Base-by-base conservation (phyloP, 2,113 vertebrate genomes). In the Catharus bicknelli region DNA sequence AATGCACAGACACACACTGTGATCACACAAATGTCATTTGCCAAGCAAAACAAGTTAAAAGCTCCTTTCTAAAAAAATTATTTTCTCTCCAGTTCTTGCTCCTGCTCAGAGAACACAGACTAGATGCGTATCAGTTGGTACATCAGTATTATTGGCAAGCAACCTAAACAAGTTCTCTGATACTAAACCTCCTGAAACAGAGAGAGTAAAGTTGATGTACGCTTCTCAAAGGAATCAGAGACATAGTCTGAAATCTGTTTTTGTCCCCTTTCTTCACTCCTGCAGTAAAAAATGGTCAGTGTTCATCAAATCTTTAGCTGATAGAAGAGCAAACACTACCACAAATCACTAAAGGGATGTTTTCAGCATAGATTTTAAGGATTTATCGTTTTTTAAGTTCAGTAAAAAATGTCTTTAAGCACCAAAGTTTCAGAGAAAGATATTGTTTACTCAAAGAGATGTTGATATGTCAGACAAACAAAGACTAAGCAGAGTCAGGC, bases 1-100 rank as follows among this genome's bases (percentile, higher is more conserved):
- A 81, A 72, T 6, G 23, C 54, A 66, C 3, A 90, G 32, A 75
- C 43, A 70, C 11, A n/a, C 13, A 45, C 12, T 11, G 12, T 16
- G 42, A 68, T 73, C 45, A 45, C 58, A 82, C 9, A 68, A 63
- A 61, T 12, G 23, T 73, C 23, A 79, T 54, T 26, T 89, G 58
- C 58, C 82, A 95, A 80, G 26, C 2, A 80, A 91, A 93, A 88
- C 22, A 74, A 81, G 32, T 34, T 42, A 50, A 90, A 84, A 95
- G 21, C 13, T 63, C 22, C 3, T 12, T 45, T 13, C 6, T 0
- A 36, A 34, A 27, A 34, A 45, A 30, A 11, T 2, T 34, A 19
- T 62, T 78, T 48, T 34, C 47, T 73, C 19, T 61, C 54, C n/a
- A 73, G n/a, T 51, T 55, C 16, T 67, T 62, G 21, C 13, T 79